These are phyloP conservation scores for Amia ocellicauda DNA, from an alignment of 2,113 vertebrate species.

Conservation along the genomic window DNA sequence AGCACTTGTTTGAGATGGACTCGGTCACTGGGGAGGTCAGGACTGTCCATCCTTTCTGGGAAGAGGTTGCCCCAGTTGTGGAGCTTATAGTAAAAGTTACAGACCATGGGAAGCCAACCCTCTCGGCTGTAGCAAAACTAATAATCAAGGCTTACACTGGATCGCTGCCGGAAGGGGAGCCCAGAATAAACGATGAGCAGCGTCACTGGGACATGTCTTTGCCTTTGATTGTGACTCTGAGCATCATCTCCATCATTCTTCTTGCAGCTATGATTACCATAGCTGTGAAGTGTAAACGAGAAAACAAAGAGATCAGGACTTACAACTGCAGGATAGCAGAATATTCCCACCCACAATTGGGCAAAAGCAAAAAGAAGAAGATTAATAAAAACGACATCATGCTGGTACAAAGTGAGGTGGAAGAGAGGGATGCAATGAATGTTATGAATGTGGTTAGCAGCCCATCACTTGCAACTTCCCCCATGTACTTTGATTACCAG, in stretches of 20 bases:
- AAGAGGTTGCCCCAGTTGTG: constrained; percentile 84
- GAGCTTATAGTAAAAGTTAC: constrained; percentile 94
- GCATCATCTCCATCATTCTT: constrained; percentile 94
- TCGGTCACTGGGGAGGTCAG: constrained; percentile 88
- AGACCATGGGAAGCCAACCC: constrained; percentile 91
- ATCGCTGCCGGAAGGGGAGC: constrained; percentile 83
- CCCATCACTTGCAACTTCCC: constrained; percentile 96
- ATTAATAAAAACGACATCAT: constrained; percentile 98
- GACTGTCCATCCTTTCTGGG: constrained; percentile 91
- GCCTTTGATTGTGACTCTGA: constrained; percentile 92
- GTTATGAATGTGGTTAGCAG: constrained; percentile 99
- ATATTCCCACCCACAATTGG: constrained; percentile 95
- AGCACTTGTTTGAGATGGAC: constrained; percentile 94
- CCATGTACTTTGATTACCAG: constrained; percentile 99
- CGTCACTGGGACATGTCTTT: constrained; percentile 95
- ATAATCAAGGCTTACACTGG: constrained; percentile 88
- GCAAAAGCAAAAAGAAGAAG: constrained; percentile 96
- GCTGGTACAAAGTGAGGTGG: constrained; percentile 97
- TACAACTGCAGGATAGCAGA: constrained; percentile 98
- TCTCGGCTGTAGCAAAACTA: constrained; percentile 88
- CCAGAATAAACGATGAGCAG: constrained; percentile 82
- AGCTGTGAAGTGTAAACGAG: constrained; percentile 93
- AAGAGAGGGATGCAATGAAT: constrained; percentile 97
- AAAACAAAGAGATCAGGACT: constrained; percentile 98
- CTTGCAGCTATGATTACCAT: constrained; percentile 97